Conservation (phyloP, 2,797 vertebrate species). For the Molossus alvarezi region DNA sequence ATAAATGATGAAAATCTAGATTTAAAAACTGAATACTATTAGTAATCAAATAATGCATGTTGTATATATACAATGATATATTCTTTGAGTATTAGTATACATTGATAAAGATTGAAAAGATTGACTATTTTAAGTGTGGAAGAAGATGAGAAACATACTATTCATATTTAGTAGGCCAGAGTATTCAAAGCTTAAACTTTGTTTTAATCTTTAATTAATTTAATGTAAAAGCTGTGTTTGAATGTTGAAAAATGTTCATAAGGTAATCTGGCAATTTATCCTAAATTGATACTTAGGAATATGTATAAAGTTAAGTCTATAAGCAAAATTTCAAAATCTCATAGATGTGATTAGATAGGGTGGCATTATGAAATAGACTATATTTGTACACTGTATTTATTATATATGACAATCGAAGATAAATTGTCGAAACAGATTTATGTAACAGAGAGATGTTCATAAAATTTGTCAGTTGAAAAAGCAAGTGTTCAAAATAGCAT, state of each 20-base stretch:
- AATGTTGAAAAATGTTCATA: background rate
- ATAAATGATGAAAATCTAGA: background rate
- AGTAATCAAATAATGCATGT: background rate
- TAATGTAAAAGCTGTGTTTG: background rate
- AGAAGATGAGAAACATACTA: background rate
- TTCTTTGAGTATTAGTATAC: background rate
- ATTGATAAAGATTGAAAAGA: background rate
- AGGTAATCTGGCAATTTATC: background rate
- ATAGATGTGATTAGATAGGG: background rate
- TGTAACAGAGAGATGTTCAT: background rate
- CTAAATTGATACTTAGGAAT: background rate
- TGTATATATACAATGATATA: background rate
- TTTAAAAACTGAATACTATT: background rate
- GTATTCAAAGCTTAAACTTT: background rate
- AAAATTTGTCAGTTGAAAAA: constrained; percentile 1
- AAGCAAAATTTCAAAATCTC: background rate
- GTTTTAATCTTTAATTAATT: constrained; percentile 2
- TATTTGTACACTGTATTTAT: background rate
- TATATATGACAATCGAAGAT: background rate
- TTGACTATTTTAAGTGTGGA: background rate
- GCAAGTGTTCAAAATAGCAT: background rate
- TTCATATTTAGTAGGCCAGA: background rate
- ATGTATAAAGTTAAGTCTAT: background rate
- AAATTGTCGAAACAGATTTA: background rate
- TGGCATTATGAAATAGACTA: background rate